Evolutionary conservation across 2,888 invertebrate species (phyloP).

Genomic region (Machimus atricapillus): DNA sequence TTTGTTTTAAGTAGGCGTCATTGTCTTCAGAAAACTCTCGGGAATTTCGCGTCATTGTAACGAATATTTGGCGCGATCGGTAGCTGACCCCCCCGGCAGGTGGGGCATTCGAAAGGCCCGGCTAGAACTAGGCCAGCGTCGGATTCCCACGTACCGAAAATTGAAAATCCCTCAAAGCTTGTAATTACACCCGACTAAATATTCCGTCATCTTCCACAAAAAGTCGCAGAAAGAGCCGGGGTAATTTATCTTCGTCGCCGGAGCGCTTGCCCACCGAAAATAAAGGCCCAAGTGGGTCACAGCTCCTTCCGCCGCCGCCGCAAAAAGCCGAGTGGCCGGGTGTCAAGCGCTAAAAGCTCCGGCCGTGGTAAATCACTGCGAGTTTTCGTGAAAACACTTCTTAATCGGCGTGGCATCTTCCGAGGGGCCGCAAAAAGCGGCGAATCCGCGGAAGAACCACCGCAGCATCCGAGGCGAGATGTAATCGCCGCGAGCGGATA

Average conservation of each 20-base stretch:
- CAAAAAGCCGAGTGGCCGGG: neutral
- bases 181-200: neutral
- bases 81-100: neutral
- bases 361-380: neutral
- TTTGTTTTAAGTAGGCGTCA: neutral
- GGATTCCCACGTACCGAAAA: neutral
- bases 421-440: neutral
- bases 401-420: neutral
- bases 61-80: neutral
- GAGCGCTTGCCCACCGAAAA: neutral
- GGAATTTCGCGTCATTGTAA: neutral
- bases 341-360: slow-evolving; percentile 7
- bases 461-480: neutral
- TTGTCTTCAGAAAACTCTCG: neutral
- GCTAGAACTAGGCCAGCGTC: neutral
- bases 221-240: neutral
- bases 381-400: neutral
- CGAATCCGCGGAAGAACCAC: neutral
- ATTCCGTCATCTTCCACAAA: neutral
- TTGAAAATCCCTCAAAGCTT: neutral
- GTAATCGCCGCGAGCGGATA: neutral
- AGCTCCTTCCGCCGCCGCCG: neutral
- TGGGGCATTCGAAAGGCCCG: neutral
- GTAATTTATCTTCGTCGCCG: neutral
- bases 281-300: slow-evolving; percentile 6